Evolutionary conservation across 2,113 vertebrate genomes (phyloP), one percentile per base, ranked within the genome.

Genomic region (Myxocyprinus asiaticus): DNA sequence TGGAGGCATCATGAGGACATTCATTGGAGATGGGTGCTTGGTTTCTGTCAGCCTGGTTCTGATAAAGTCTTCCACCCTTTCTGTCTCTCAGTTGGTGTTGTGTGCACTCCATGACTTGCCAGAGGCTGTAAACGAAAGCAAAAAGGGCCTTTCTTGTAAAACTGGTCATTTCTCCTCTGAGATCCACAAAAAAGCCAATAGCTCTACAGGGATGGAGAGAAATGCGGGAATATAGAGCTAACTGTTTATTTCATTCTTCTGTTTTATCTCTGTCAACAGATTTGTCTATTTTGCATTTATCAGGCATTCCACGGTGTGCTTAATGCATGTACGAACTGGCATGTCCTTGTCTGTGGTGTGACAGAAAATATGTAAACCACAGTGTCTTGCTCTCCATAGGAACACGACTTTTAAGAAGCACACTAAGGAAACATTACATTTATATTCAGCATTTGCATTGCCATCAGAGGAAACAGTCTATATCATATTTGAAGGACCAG

Each of bases 81-180:
- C 67, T 66, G 9, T 14, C 4, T 72, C 43, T 59, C 44, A 50
- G 67, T 9, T 77, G 61, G 51, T 71, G 74, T 69, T 55, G 12
- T 51, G 61, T 58, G n/a, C 42, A 22, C 50, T 43, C 9, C 43
- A 15, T 59, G 43, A 33, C 74, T 56, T 81, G 67, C 67, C 63
- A 53, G 48, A 77, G 59, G 62, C 62, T 74, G 12, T 22, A 78
- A 15, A 78, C 17, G 2, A 22, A 5, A 56, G 61, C 5, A 44
- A 8, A 72, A 42, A 47, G 61, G 48, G 55, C 62, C 76, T 59
- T 61, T 61, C 69, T 78, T 47, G 61, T 59, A 78, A 78, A 69
- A 56, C 69, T 48, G 33, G 56, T 12, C 33, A 63, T 63, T 47
- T 44, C 55, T 78, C 70, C 58, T 75, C 59, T 73, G 61, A 73